phyloP scores from a whole-genome alignment of 2,113 vertebrate species.

The Columbina picui region DNA sequence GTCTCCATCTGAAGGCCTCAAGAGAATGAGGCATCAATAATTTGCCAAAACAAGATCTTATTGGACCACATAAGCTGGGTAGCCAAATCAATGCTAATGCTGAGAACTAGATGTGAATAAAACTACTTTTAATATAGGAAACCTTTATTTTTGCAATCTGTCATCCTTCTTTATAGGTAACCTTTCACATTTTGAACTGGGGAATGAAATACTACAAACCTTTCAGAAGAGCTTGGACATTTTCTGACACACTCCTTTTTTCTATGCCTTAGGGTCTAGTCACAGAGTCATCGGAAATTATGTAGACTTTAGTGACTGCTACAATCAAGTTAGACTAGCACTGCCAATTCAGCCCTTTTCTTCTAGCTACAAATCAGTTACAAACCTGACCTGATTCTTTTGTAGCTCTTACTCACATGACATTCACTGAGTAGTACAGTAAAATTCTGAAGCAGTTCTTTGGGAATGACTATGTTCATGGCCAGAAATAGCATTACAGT shows the following conservation, averaged over 20 bases:
- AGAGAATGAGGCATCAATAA: not conserved
- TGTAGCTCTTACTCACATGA: not conserved
- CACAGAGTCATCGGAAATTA: not conserved
- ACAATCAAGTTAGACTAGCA: not conserved
- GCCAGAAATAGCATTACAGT: not conserved
- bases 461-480: not conserved
- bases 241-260: not conserved
- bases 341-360: not conserved
- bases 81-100: not conserved
- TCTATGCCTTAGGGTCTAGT: not conserved
- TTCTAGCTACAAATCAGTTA: not conserved
- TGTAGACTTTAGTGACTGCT: not conserved
- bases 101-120: not conserved
- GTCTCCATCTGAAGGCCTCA: not conserved
- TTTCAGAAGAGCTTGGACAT: not conserved
- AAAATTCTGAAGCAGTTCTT: not conserved
- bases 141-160: not conserved
- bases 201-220: not conserved
- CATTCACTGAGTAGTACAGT: rapidly evolving
- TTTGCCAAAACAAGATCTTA: not conserved
- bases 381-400: not conserved
- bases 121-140: not conserved
- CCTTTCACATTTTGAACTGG: not conserved
- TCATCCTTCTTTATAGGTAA: not conserved
- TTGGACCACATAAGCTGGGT: not conserved